phyloP scores from a whole-genome alignment of 2,797 vertebrate species.

The Catharus ustulatus region DNA sequence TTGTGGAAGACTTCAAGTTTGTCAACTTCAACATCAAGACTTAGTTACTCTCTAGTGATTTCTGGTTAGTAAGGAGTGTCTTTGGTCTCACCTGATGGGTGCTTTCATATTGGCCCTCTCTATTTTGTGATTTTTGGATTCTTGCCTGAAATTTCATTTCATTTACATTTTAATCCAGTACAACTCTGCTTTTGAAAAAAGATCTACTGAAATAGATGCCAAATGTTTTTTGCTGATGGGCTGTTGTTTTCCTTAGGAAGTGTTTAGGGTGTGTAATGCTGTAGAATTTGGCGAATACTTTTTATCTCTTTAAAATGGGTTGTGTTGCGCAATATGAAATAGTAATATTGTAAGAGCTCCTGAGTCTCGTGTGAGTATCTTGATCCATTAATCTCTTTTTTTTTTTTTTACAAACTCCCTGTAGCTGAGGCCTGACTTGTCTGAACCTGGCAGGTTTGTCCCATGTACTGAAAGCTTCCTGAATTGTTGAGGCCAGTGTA shows the following conservation, averaged over 20 bases:
- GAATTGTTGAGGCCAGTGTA: background rate
- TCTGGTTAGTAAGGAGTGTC: background rate
- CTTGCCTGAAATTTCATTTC: background rate
- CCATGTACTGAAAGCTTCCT: background rate
- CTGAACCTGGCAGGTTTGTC: background rate
- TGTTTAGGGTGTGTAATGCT: background rate
- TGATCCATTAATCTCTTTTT: background rate
- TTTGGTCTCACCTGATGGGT: background rate
- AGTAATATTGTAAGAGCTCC: background rate
- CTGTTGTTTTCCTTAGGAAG: background rate
- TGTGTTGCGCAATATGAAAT: background rate
- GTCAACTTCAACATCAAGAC: background rate
- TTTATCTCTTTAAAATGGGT: background rate
- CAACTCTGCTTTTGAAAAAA: background rate
- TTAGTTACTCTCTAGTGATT: background rate
- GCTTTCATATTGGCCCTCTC: background rate
- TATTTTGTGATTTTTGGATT: background rate
- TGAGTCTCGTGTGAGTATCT: accelerated
- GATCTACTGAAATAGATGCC: background rate
- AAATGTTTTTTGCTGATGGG: background rate
- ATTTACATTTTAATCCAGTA: background rate
- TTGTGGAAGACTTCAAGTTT: background rate
- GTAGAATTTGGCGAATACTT: background rate
- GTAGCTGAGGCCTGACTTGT: background rate
- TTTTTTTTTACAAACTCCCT: background rate